Evolutionary conservation across 2,797 vertebrate species (phyloP).

Genomic region (Alectoris magna): DNA sequence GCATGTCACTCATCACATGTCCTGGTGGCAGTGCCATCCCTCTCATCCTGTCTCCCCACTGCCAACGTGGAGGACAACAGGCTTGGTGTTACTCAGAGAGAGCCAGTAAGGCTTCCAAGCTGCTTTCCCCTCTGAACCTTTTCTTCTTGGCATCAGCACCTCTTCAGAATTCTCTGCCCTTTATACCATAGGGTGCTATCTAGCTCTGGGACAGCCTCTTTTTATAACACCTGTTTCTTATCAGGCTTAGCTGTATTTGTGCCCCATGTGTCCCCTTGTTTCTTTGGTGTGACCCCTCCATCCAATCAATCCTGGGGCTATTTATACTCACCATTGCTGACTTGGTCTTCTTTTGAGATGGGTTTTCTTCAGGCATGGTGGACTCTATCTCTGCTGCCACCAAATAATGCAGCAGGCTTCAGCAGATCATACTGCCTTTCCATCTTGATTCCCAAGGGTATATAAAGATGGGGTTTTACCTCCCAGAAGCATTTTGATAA

Average conservation of each 20-base stretch:
- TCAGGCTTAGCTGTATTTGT: neutral
- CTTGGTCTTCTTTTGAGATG: neutral
- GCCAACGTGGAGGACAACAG: neutral
- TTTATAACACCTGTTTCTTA: neutral
- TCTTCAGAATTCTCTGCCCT: neutral
- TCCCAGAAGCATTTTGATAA: neutral
- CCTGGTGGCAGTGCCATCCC: neutral
- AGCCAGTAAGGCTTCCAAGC: neutral
- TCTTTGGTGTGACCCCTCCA: neutral
- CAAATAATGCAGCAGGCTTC: neutral
- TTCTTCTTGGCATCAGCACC: neutral
- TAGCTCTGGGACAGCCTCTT: neutral
- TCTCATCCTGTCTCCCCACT: neutral
- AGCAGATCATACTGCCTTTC: neutral
- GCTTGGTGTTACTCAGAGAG: neutral
- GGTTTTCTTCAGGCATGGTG: rapidly evolving
- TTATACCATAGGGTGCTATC: neutral
- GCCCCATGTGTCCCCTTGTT: neutral
- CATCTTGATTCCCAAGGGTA: neutral
- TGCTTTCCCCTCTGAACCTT: neutral
- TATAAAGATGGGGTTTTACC: neutral
- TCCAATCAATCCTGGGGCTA: neutral
- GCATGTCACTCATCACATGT: neutral
- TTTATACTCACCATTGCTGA: neutral
- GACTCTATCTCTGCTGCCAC: neutral